Evolutionary conservation across 1,140 invertebrate species (phyloP), one percentile per base, ranked within the genome.

Genomic region (Tetragonula clypearis): DNA sequence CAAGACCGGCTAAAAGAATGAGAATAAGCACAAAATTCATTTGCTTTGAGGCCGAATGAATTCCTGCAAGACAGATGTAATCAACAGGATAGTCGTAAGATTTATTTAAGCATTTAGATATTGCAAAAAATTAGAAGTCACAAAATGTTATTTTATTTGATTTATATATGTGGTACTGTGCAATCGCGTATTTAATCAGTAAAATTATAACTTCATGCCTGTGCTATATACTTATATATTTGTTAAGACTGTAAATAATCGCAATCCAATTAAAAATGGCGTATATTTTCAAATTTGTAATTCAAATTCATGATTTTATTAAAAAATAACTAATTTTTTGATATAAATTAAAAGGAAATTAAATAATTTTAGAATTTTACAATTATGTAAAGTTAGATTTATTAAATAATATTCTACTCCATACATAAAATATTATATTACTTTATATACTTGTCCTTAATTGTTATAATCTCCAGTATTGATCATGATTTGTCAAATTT

Each of bases 1-100:
- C 87, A 93, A 6, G 35, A 90, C 65, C 69, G 74, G 65, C 35
- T 93, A 68, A 78, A 82, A 58, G 84, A 91, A 53, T 76, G 91
- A 26, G 85, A 90, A 86, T 76, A 65, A 74, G 35, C 66, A 30
- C 74, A n/a, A 49, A 76, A 11, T 79, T 49, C 26, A 19, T 15
- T 26, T 55, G 19, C 14, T 69, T 56, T 23, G 23, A 35, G 11
- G 19, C 2, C n/a, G 19, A 66, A 53, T 55, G 71, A 82, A 62
- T 8, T 5, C 30, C 66, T 66, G 5, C 23, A 75, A n/a, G 71
- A 75, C 15, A 75, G 17, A 49, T 56, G n/a, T 55, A 74, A 73
- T 26, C 41, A 73, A 26, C 15, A 53, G 2, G 1, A 73, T 26
- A 73, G 19, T 26, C 26, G 26, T 17, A 26, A 53, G n/a, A 30